A percentile compares a stretch with the other conserved stretches of the same genome.
Evolutionary conservation across 2,797 vertebrate species (phyloP).

Genomic region (Enteromius radiatus): DNA sequence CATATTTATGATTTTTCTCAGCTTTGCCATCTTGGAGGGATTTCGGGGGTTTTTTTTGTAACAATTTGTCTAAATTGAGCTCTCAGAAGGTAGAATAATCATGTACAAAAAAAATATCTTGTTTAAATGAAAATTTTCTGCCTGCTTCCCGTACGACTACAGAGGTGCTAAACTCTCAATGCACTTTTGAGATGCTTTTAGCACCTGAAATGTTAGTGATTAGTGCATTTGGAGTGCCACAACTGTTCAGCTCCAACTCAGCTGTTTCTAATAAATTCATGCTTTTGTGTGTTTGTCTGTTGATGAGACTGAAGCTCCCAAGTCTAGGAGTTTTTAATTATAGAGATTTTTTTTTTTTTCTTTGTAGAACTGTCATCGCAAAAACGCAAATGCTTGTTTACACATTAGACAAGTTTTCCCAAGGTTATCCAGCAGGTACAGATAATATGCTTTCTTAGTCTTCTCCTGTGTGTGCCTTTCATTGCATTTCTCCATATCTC

Average conservation of each 20-base stretch:
- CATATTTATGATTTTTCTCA: background rate
- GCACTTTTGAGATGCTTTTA: background rate
- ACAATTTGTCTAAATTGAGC: constrained; percentile 7
- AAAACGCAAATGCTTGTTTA: constrained; percentile 6
- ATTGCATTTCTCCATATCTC: constrained; percentile 51
- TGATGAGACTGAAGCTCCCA: background rate
- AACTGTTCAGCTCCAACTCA: background rate
- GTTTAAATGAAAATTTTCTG: background rate
- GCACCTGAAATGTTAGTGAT: background rate
- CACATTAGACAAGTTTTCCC: constrained; percentile 5
- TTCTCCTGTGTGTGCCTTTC: constrained; percentile 13
- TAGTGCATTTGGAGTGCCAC: background rate
- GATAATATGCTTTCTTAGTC: constrained; percentile 2
- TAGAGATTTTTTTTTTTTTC: background rate
- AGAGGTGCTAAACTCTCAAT: background rate
- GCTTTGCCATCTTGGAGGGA: background rate
- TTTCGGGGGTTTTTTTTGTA: no score
- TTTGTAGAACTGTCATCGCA: background rate
- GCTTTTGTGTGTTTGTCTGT: constrained; percentile 9
- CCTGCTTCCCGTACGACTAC: background rate
- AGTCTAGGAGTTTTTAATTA: constrained; percentile 12
- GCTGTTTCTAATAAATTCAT: background rate
- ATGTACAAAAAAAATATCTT: background rate
- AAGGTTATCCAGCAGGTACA: constrained; percentile 2
- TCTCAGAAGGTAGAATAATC: background rate